These are phyloP conservation scores for Sesia bembeciformis DNA, from an alignment of 2,888 invertebrate species.

Conservation along the genomic window DNA sequence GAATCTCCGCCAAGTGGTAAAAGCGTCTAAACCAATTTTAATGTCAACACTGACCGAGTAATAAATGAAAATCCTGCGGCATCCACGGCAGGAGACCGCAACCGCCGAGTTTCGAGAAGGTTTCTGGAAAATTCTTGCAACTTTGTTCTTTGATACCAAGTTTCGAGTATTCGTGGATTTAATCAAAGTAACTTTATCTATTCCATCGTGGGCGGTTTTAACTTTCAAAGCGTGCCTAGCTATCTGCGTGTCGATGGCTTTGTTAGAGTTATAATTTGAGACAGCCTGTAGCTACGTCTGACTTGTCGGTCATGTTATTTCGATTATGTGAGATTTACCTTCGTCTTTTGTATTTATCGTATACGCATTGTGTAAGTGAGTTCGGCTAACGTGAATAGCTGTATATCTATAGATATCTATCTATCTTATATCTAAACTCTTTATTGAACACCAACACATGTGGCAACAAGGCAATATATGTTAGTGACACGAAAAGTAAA, in stretches of 20 bases:
- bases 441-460: no score
- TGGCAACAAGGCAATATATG: no score
- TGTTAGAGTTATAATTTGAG: background rate
- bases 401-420: no score
- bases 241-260: background rate
- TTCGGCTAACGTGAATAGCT: no score
- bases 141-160: conserved; percentile 2
- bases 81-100: background rate
- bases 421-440: no score
- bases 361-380: no score
- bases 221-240: background rate
- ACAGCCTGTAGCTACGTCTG: background rate
- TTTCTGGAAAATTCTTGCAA: conserved; percentile 2
- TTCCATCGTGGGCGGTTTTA: background rate
- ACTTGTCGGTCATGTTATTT: background rate
- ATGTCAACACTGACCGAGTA: background rate
- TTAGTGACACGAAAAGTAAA: no score
- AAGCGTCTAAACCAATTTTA: background rate
- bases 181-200: conserved; percentile 18
- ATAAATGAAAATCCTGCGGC: background rate
- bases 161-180: conserved; percentile 18
- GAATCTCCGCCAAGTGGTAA: no score
- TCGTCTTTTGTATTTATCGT: no score
- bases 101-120: conserved; percentile 5
- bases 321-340: no score